Base-by-base conservation (phyloP, 1,140 invertebrate genomes). In the Chrysomallon squamiferum region DNA sequence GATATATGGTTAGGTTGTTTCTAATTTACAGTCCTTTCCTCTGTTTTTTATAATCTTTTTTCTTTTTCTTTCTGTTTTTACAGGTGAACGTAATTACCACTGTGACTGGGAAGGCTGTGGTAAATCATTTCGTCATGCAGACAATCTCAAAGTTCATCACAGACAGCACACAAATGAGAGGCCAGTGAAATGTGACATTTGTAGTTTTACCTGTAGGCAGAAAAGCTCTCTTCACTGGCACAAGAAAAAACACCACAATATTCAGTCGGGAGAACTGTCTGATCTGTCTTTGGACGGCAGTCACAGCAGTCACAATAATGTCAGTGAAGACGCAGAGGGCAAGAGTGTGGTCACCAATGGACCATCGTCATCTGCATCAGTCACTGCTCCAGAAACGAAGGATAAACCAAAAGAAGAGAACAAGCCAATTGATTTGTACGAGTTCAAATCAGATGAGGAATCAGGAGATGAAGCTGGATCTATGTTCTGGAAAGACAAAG, bases 81-180 rank as follows among this genome's bases (percentile, higher is more conserved):
- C 63, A 83, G 81, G 78, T 45, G 79, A 81, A 56, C 57, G 77
- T 20, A 81, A 78, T 64, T 82, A 72, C 64, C 73, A 75, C 49
- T 84, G 82, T 70, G 59, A 64, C n/a, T 79, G 73, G 72, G 66
- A 69, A 18, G 76, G 72, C 18, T 84, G 82, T 72, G 73, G 78
- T 18, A 81, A 80, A 66, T 77, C 76, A 2, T 84, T 82, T 64
- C 68, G 79, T 11, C 80, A 81, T 69, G 64, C 77, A 54, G 80
- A 81, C 66, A 83, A 82, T 18, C 87, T 93, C 73, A 92, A 92
- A 74, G 93, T 93, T 72, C 93, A 95, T 83, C 85, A 90, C 41
- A 88, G 92, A 32, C 91, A 91, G 79, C 93, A 94, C 78, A 93
- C 92, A 2, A 92, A 93, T 64, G 92, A 94, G 82, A 91, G 92